Evolutionary conservation across 2,888 invertebrate genomes (phyloP).

Genomic region (Drosophila robusta): DNA sequence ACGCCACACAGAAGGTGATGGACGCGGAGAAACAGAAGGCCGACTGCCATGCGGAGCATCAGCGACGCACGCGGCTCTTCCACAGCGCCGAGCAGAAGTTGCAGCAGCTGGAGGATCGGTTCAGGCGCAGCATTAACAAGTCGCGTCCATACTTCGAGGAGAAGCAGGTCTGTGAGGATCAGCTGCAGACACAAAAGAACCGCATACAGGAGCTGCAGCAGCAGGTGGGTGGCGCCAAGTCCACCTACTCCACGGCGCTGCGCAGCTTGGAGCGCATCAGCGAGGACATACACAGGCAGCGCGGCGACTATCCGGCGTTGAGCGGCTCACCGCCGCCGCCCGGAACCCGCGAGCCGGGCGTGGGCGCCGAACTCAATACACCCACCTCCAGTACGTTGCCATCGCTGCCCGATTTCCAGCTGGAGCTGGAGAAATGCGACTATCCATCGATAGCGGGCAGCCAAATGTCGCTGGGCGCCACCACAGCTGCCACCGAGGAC

Average conservation of each 20-base stretch:
- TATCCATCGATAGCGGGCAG: constrained; percentile 86
- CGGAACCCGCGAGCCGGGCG: constrained; percentile 88
- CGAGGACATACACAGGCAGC: constrained; percentile 92
- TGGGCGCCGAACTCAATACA: constrained; percentile 89
- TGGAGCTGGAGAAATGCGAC: constrained; percentile 87
- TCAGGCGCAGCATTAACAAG: constrained; percentile 92
- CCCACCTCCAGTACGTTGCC: constrained; percentile 79
- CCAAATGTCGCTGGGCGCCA: constrained; percentile 85
- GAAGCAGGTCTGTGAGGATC: constrained; percentile 93
- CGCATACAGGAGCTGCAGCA: constrained; percentile 93
- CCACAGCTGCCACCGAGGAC: constrained; percentile 55
- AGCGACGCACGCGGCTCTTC: constrained; percentile 91
- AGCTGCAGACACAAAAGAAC: constrained; percentile 93
- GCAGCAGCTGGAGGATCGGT: constrained; percentile 92
- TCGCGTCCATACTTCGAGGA: constrained; percentile 96
- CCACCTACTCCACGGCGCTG: constrained; percentile 92
- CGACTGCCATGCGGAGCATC: constrained; percentile 94
- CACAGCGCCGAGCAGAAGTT: constrained; percentile 93
- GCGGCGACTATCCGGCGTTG: constrained; percentile 81
- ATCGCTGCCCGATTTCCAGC: constrained; percentile 86
- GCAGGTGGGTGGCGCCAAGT: constrained; percentile 90
- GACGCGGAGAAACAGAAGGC: constrained; percentile 96
- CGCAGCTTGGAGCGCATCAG: constrained; percentile 95
- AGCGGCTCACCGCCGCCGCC: constrained; percentile 80
- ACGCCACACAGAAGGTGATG: constrained; percentile 97